Conservation (phyloP, 2,888 invertebrate species). For the Aproaerema taeniolella region DNA sequence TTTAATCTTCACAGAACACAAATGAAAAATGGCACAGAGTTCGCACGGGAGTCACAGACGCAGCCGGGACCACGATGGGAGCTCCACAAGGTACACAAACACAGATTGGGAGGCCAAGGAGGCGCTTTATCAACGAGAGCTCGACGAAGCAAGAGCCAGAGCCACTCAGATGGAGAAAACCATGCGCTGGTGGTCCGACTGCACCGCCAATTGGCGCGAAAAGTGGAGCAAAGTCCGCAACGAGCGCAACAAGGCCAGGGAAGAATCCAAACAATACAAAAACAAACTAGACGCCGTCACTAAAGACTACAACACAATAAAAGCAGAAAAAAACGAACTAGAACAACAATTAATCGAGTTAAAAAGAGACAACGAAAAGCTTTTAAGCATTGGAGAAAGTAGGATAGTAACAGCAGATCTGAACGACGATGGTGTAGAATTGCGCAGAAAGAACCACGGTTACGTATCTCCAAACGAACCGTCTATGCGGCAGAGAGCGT, state of each 20-base stretch:
- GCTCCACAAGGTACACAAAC: constrained; percentile 81
- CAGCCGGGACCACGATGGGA: constrained; percentile 79
- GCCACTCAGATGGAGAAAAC: constrained; percentile 99
- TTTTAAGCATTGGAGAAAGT: constrained; percentile 73
- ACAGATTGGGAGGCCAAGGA: constrained; percentile 89
- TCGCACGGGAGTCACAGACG: constrained; percentile 82
- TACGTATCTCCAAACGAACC: constrained; percentile 53
- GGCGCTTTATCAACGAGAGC: constrained; percentile 83
- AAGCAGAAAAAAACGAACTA: constrained; percentile 87
- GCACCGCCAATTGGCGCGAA: constrained; percentile 97
- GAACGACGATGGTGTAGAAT: constrained; percentile 59
- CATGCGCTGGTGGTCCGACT: constrained; percentile 99
- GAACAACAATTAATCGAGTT: constrained; percentile 86
- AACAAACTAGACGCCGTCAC: constrained; percentile 86
- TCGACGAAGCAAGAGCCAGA: constrained; percentile 95
- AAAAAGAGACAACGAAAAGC: constrained; percentile 89
- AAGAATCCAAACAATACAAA: constrained; percentile 90
- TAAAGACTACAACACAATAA: constrained; percentile 85
- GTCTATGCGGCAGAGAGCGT: constrained; percentile 53
- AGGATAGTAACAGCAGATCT: constrained; percentile 59
- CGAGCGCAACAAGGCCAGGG: constrained; percentile 94
- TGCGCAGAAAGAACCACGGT: constrained; percentile 52
- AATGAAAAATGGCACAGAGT: constrained; percentile 76
- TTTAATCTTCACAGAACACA: too few relatives aligned
- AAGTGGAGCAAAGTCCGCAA: constrained; percentile 97